phyloP scores from a whole-genome alignment of 2,113 vertebrate genomes.

The Takifugu flavidus region DNA sequence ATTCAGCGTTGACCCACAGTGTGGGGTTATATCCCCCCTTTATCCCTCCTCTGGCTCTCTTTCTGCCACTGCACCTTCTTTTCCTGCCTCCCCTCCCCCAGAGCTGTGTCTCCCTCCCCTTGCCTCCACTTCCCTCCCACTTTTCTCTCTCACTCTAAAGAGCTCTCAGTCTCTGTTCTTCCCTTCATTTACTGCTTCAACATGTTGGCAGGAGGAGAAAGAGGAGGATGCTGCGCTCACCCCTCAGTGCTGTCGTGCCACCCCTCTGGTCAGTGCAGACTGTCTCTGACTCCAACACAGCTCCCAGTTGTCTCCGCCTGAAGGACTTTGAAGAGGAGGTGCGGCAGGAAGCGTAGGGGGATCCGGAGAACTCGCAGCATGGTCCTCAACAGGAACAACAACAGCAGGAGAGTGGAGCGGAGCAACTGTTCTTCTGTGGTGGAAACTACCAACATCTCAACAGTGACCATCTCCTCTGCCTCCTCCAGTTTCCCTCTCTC shows the following conservation, averaged over 20 bases:
- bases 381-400: constrained; percentile 50
- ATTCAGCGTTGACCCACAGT: too few relatives aligned
- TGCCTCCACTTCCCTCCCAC: background rate
- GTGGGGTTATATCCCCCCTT: background rate
- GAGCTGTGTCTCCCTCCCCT: constrained; percentile 40
- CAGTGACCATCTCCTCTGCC: constrained; percentile 32
- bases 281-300: constrained; percentile 60
- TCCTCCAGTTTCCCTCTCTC: constrained; percentile 35
- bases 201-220: constrained; percentile 70
- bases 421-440: constrained; percentile 53
- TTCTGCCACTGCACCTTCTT: constrained; percentile 29
- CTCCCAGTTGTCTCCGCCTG: constrained; percentile 58
- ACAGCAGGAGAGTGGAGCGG: constrained; percentile 47
- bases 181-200: constrained; percentile 67
- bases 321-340: constrained; percentile 58
- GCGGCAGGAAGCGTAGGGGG: constrained; percentile 45
- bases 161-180: constrained; percentile 55
- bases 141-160: constrained; percentile 47
- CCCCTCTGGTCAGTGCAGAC: constrained; percentile 53
- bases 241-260: constrained; percentile 63
- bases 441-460: constrained; percentile 56
- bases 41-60: constrained; percentile 26
- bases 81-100: constrained; percentile 49
- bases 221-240: constrained; percentile 71
- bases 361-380: constrained; percentile 35